Conservation (phyloP, 2,888 invertebrate genomes). For the Mimas tiliae region DNA sequence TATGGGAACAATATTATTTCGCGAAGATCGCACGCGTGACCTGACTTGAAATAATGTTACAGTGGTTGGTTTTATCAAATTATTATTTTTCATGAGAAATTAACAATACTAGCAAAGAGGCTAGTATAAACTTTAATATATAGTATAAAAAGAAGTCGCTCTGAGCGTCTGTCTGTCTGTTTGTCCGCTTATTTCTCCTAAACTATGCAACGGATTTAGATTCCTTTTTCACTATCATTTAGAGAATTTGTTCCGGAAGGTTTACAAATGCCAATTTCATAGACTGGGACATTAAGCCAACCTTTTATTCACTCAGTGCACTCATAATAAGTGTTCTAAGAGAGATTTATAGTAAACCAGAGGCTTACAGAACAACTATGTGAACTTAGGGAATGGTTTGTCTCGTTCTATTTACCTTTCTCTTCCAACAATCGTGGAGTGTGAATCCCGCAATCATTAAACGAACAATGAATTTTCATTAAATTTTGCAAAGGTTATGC, state of each 20-base stretch:
- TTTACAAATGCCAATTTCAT: neutral
- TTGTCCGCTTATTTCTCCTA: too few relatives aligned
- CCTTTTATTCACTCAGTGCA: neutral
- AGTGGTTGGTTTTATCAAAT: neutral
- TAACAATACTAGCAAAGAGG: too few relatives aligned
- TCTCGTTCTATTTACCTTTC: too few relatives aligned
- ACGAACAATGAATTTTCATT: too few relatives aligned
- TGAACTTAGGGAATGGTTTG: neutral
- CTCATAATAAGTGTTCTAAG: neutral
- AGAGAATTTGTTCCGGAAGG: too few relatives aligned
- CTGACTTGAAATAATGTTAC: conserved; percentile 5
- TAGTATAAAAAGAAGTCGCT: too few relatives aligned
- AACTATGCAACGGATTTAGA: too few relatives aligned
- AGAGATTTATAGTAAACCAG: neutral
- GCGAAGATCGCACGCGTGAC: conserved; percentile 32
- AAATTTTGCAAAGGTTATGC: too few relatives aligned
- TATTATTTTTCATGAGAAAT: neutral
- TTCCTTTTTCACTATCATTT: too few relatives aligned
- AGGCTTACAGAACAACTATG: neutral
- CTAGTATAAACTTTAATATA: too few relatives aligned
- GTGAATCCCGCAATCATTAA: neutral
- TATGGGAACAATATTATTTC: conserved; percentile 27
- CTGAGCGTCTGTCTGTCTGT: too few relatives aligned
- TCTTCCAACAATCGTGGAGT: too few relatives aligned
- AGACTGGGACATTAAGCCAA: neutral